Percentiles rank a stretch among this genome's conserved stretches.
These are phyloP conservation scores for Adrianichthys oophorus DNA, from an alignment of 2,797 vertebrate species.

Conservation along the genomic window DNA sequence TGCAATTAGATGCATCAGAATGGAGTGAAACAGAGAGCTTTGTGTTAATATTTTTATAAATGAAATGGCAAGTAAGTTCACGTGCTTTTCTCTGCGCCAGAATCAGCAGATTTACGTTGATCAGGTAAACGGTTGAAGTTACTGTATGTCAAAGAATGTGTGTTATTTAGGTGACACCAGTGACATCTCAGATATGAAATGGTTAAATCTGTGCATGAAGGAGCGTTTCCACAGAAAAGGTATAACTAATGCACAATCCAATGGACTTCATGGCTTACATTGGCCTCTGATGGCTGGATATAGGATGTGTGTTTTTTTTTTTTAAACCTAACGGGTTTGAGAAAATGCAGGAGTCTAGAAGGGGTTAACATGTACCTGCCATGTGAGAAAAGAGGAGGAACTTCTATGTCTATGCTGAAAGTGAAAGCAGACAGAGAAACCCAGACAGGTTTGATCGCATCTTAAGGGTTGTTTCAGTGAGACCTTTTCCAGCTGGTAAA, in stretches of 20 bases:
- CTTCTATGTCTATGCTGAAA: constrained; percentile 18
- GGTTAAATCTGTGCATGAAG: constrained; percentile 16
- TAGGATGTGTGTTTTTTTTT: background rate
- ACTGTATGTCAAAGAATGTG: too few relatives aligned
- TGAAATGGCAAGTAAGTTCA: constrained; percentile 15
- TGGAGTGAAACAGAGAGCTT: too few relatives aligned
- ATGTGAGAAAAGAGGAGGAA: constrained; percentile 9
- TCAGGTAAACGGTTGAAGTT: too few relatives aligned
- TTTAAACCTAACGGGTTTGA: background rate
- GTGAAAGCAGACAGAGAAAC: constrained; percentile 32
- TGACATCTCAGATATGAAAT: too few relatives aligned
- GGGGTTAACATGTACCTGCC: constrained; percentile 47
- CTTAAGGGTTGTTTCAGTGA: background rate
- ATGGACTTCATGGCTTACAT: background rate
- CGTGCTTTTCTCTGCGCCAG: too few relatives aligned
- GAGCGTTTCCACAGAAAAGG: constrained; percentile 16
- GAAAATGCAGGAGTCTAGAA: constrained; percentile 8
- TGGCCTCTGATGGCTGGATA: constrained; percentile 18
- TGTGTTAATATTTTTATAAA: constrained; percentile 19
- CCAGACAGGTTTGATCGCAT: accelerated
- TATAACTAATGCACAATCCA: constrained; percentile 22
- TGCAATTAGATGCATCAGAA: too few relatives aligned
- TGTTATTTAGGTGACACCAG: too few relatives aligned
- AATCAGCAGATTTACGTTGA: too few relatives aligned
- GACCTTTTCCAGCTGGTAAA: constrained; percentile 28